Evolutionary conservation across 2,888 invertebrate genomes (phyloP), one percentile per base, ranked within the genome.

Genomic region (Epinotia demarniana): DNA sequence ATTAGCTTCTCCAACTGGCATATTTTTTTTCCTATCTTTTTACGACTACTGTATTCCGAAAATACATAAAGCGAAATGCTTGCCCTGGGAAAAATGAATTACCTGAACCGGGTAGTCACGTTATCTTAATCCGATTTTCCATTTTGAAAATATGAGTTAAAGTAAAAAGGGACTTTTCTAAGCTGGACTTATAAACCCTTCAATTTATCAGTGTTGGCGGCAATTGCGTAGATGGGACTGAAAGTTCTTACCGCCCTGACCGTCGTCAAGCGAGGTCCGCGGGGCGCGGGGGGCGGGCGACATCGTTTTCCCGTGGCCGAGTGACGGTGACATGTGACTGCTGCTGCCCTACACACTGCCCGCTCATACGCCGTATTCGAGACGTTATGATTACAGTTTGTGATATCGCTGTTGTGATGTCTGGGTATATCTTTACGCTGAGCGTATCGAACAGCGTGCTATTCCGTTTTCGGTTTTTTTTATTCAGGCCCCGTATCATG

Each of bases 291-390:
- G 60, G 1, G 46, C n/a, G 46, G 43, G 46, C 19, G 68, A 69
- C 69, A 69, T 58, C 46, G 46, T 60, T 69, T 69, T 69, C 69
- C 69, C 69, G 69, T 69, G 69, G 69, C 58, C 69, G 69, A 46
- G 58, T 69, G 69, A 69, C 69, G 69, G 58, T 69, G 58, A 69
- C 60, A 69, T 69, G 69, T 69, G 46, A 69, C 60, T 69, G 23
- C 46, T 16, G 16, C 66, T 60, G 16, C 60, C 60, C 60, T n/a
- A 43, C 18, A 69, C 43, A 60, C 46, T 27, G 46, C n/a, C 43
- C 23, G 58, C 23, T 58, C 43, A 68, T 39, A 39, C n/a, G 53
- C n/a, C 53, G 16, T 53, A 53, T 53, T 53, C n/a, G n/a, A 53
- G 53, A 53, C 13, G 16, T 49, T 3, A 49, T 49, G 16, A 49